Base-by-base conservation (phyloP, 2,888 invertebrate genomes). In the Amphimallon solstitiale region DNA sequence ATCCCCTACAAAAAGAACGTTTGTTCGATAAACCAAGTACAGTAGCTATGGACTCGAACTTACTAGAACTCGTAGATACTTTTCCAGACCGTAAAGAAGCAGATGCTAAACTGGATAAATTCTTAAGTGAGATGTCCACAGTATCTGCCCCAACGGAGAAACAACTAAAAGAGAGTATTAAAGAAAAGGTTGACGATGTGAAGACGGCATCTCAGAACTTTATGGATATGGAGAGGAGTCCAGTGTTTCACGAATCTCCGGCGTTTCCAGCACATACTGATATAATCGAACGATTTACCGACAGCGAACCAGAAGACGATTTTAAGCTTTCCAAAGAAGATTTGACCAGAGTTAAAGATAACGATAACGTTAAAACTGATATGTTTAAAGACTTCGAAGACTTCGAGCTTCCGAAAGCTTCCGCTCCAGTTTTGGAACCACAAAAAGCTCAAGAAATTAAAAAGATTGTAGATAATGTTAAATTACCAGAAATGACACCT, bases 211-310 rank as follows among this genome's bases (percentile, higher is more conserved):
- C 78, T 43, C 74, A 79, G 67, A 75, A 76, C 60, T 80, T 82
- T 71, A 75, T 81, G 78, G 80, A 81, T 59, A 72, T 70, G 43
- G 81, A 81, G 73, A 74, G 79, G 12, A 77, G 74, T 6, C 67
- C 72, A 29, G 51, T 71, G 15, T 46, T 51, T 6, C 52, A 45
- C 19, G 19, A 48, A 37, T 23, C 54, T 14, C 40, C 45, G 1
- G 14, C 21, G 23, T 43, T 63, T 9, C 21, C 43, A 10, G 17
- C 60, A 17, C 14, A 19, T 45, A 73, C 73, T 64, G 80, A 80
- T 69, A 74, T 86, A 62, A 84, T 86, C 35, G 87, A 87, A 77
- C 85, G 84, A 77, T 87, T 86, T 76, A 85, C 86, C 65, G 87
- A 87, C 80, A 86, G 86, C 76, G 86, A 86, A 75, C 85, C 86